A percentile compares a stretch with the other conserved stretches of the same genome.
Evolutionary conservation across 2,888 invertebrate genomes (phyloP).

Genomic region (Nesidiocoris tenuis): DNA sequence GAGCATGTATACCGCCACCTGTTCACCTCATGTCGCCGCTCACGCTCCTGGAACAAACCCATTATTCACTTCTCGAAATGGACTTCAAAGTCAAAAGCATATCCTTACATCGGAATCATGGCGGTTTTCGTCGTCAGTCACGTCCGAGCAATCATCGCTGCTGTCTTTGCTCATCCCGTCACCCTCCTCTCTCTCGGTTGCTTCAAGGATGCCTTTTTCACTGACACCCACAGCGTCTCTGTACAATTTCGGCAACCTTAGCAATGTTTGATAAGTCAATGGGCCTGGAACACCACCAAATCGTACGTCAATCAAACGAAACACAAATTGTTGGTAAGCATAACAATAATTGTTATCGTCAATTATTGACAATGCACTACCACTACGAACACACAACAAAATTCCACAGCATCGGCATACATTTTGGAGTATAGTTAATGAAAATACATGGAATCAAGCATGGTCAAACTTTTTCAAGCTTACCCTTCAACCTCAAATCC

Average conservation of each 20-base stretch:
- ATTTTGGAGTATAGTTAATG: neutral
- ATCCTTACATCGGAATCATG: constrained; percentile 51
- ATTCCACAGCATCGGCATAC: neutral
- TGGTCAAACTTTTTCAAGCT: neutral
- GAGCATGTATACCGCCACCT: no score
- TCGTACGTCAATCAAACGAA: neutral
- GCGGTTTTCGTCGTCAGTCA: constrained; percentile 57
- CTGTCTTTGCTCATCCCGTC: constrained; percentile 59
- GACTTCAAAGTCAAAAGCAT: neutral
- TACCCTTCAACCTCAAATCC: no score
- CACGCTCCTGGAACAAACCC: no score
- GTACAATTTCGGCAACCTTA: constrained; percentile 78
- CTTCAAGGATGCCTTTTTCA: constrained; percentile 48
- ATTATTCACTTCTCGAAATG: no score
- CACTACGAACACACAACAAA: no score
- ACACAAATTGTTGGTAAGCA: neutral
- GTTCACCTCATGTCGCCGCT: no score
- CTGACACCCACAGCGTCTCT: constrained; percentile 45
- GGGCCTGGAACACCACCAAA: constrained; percentile 58
- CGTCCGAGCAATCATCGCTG: constrained; percentile 61
- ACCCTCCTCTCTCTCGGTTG: constrained; percentile 56
- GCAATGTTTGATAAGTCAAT: constrained; percentile 79
- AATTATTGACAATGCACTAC: no score
- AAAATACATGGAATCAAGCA: neutral
- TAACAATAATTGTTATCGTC: no score